Base-by-base conservation (phyloP, 2,797 vertebrate species). In the Halcyon chelicuti region DNA sequence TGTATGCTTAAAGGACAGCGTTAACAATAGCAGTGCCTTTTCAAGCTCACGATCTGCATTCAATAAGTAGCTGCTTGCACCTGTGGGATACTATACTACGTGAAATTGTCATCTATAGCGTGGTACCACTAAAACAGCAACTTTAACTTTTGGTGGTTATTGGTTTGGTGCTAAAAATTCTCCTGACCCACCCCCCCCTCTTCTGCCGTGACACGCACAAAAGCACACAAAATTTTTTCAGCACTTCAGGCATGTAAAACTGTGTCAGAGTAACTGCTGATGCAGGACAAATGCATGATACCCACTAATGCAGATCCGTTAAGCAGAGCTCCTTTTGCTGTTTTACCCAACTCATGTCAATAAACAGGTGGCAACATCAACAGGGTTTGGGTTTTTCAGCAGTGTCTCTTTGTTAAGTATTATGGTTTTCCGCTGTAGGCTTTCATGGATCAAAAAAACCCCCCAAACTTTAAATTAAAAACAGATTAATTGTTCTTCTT, bases 11-110 rank as follows among this genome's bases (percentile, higher is more conserved):
- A 88, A 94, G 57, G 26, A 33, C 2, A 7, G 9, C 10, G 29
- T 55, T 80, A 81, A 51, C 58, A 75, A 7, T 10, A 60, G 29
- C 42, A 44, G 14, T 49, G 46, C 46, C 39, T 94, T 88, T 71
- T 40, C 40, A 46, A 49, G 42, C 37, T 77, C 17, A 0, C 33
- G 67, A 47, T 39, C 35, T 17, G 5, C 15, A 1, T 71, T 84
- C 58, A 20, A 0, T 60, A 31, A 42, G 15, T 12, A 73, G 28
- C 51, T 86, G 31, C 46, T 86, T 94, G 67, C 44, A 72, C 18
- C 11, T 0, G 0, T 39, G 29, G 33, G 9, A 8, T 88, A 17
- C 7, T 71, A 19, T 11, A 20, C 1, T 3, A 8, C 35, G 23
- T 8, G 35, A 80, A 86, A 33, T 39, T 8, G 2, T 46, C 40